Percentiles rank a stretch among this genome's conserved stretches.
These are phyloP conservation scores for Lepidurus arcticus DNA, from an alignment of 1,140 invertebrate genomes.

Conservation along the genomic window DNA sequence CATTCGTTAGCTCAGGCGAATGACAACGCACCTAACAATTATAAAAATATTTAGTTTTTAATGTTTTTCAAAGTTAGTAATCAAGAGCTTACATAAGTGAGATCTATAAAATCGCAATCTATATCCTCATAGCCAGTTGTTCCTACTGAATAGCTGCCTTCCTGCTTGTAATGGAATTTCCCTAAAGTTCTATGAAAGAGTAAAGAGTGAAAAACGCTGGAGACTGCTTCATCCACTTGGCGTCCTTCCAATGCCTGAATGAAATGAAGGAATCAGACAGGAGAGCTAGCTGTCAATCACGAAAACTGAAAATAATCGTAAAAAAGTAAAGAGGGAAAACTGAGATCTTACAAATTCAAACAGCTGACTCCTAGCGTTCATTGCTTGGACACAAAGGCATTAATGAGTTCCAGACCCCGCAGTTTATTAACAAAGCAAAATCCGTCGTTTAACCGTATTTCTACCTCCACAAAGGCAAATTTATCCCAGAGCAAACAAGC, in stretches of 20 bases:
- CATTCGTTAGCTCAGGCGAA: slow-evolving; percentile 66
- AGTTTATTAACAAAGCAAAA: not conserved
- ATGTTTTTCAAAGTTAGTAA: not conserved
- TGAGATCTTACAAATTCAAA: slow-evolving; percentile 64
- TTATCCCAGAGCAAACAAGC: not conserved
- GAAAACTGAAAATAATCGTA: not conserved
- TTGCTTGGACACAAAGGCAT: slow-evolving; percentile 43
- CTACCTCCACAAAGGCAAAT: not conserved
- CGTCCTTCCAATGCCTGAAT: slow-evolving; percentile 60
- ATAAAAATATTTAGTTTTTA: slow-evolving; percentile 28
- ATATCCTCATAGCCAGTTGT: slow-evolving; percentile 92
- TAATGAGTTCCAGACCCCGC: not conserved
- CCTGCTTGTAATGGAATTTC: slow-evolving; percentile 90
- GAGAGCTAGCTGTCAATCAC: slow-evolving; percentile 20
- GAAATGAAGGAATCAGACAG: slow-evolving; percentile 29
- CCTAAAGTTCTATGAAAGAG: slow-evolving; percentile 89
- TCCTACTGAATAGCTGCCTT: slow-evolving; percentile 89
- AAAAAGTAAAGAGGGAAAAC: not conserved
- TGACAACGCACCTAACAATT: slow-evolving; percentile 67
- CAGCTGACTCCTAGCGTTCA: slow-evolving; percentile 82
- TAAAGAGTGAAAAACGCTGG: slow-evolving; percentile 90
- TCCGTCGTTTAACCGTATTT: not conserved
- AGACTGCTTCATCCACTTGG: slow-evolving; percentile 90
- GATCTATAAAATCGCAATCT: slow-evolving; percentile 94
- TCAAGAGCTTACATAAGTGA: slow-evolving; percentile 72